Percentiles rank a stretch among this genome's conserved stretches.
Conservation (phyloP, 2,113 vertebrate species). For the Ailuropoda melanoleuca region DNA sequence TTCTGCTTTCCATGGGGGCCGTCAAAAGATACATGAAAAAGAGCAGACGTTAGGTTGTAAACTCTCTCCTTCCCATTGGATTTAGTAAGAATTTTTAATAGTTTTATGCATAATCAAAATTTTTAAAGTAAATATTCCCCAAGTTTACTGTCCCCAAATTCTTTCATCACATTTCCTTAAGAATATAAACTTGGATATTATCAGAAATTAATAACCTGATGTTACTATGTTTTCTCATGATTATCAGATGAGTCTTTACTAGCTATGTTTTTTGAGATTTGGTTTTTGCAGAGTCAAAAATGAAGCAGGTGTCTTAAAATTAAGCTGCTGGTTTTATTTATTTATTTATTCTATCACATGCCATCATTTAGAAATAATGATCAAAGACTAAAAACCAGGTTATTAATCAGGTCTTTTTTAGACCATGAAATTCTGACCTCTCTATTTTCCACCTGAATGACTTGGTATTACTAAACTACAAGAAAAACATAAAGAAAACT, state of each 20-base stretch:
- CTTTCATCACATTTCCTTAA: background rate
- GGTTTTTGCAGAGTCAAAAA: background rate
- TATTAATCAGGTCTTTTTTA: background rate
- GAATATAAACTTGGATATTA: background rate
- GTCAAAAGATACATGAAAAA: background rate
- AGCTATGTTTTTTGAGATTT: background rate
- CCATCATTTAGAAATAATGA: background rate
- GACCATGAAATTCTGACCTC: background rate
- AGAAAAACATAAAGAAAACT: too few species aligned
- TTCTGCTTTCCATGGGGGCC: background rate
- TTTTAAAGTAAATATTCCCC: background rate
- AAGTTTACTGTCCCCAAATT: background rate
- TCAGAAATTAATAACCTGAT: background rate
- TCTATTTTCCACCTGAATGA: background rate
- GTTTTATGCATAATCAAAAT: background rate
- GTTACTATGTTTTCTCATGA: background rate
- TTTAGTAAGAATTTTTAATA: background rate
- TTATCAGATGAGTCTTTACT: background rate
- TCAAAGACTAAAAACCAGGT: background rate
- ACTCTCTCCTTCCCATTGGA: background rate
- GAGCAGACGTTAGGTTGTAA: background rate
- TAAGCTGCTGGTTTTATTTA: background rate
- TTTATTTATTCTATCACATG: background rate
- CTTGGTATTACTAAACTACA: background rate
- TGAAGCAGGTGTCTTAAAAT: background rate